phyloP scores from a whole-genome alignment of 1,140 invertebrate genomes.

The Scaptodrosophila lebanonensis region DNA sequence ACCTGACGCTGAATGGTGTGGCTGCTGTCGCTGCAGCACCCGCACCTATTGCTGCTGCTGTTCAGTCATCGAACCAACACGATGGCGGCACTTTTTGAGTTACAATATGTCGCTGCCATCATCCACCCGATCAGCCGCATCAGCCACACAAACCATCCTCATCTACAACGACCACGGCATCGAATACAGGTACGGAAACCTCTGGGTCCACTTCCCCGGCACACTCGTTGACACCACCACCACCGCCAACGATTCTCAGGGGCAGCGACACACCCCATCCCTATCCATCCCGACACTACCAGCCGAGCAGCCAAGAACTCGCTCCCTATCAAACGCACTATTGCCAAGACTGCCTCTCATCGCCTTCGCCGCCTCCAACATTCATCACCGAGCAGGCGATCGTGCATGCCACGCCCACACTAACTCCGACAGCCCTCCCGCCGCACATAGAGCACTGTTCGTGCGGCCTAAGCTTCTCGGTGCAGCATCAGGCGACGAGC shows the following conservation, averaged over 20 bases:
- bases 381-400: conserved; percentile 65
- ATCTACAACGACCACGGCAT: conserved; percentile 54
- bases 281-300: conserved; percentile 6
- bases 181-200: conserved; percentile 44
- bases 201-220: conserved; percentile 44
- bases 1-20: conserved; percentile 36
- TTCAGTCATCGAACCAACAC: conserved; percentile 57
- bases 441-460: conserved; percentile 69
- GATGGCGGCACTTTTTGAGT: conserved; percentile 77
- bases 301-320: neutral
- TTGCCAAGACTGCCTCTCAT: conserved; percentile 62
- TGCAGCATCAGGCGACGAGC: conserved; percentile 24
- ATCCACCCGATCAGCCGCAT: conserved; percentile 66
- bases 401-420: conserved; percentile 56
- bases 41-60: conserved; percentile 35
- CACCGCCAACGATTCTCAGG: conserved; percentile 36
- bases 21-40: conserved; percentile 7
- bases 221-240: conserved; percentile 42
- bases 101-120: conserved; percentile 77
- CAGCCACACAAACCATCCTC: conserved; percentile 72
- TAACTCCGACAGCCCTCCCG: conserved; percentile 8
- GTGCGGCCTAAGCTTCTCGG: conserved; percentile 62
- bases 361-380: conserved; percentile 59
- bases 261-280: conserved; percentile 12
- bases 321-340: conserved; percentile 34